Evolutionary conservation across 2,888 invertebrate genomes (phyloP).

Genomic region (Entomobrya multifasciata): DNA sequence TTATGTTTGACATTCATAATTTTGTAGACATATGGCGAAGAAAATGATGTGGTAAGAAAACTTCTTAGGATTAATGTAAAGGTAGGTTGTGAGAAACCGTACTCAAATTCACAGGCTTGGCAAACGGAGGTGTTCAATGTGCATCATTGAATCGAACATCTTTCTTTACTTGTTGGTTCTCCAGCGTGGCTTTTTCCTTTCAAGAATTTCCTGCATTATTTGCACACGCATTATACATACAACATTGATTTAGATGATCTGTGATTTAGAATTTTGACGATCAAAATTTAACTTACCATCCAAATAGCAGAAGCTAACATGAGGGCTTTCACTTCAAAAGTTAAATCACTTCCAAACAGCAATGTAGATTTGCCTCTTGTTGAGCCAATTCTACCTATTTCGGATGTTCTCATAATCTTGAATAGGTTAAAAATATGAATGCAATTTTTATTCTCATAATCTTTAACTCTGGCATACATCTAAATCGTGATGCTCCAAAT

Average conservation of each 20-base stretch:
- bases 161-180: slow-evolving; percentile 57
- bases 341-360: slow-evolving; percentile 54
- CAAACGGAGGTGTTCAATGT: not conserved
- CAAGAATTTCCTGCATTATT: slow-evolving; percentile 68
- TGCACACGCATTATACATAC: not conserved
- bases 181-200: slow-evolving; percentile 73
- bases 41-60: not conserved
- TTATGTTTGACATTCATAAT: too few relatives aligned
- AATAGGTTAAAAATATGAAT: not conserved
- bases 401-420: slow-evolving; percentile 57
- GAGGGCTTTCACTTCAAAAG: slow-evolving; percentile 68
- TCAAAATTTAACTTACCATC: slow-evolving; percentile 67
- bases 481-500: too few relatives aligned
- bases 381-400: slow-evolving; percentile 65
- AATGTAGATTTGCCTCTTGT: slow-evolving; percentile 66
- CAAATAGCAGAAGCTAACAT: slow-evolving; percentile 72
- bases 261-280: too few relatives aligned
- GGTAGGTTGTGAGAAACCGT: slow-evolving; percentile 17
- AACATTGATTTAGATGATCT: too few relatives aligned
- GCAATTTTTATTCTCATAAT: slow-evolving; percentile 6
- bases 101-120: slow-evolving; percentile 15
- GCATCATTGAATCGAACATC: not conserved
- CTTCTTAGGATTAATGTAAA: not conserved
- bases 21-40: not conserved
- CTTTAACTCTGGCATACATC: too few relatives aligned